Base-by-base conservation (phyloP, 2,888 invertebrate genomes). In the Digitonthophagus gazella region DNA sequence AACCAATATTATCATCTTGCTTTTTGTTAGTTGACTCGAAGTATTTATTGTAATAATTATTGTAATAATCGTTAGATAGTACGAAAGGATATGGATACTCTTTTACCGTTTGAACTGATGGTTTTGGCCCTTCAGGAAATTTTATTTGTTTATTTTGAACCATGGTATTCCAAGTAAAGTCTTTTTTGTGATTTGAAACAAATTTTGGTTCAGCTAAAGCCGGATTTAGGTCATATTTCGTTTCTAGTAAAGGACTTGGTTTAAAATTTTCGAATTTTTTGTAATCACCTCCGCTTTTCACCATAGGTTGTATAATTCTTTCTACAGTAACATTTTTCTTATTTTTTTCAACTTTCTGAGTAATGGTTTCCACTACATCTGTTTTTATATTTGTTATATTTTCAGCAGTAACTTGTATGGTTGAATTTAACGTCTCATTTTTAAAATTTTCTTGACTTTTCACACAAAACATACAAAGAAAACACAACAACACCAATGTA, bases 231-330 rank as follows among this genome's bases (percentile, higher is more conserved):
- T 86, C 87, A 72, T 84, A 83, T 72, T 83, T 83, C 54, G 80
- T 82, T 14, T 84, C 85, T 22, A 87, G 72, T 74, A 84, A 85
- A 6, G 83, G 85, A 76, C 87, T 88, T 1, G 87, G 87, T 66
- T 81, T 84, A 71, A 87, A 87, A 64, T 78, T 76, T 5, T 14
- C 14, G 11, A 19, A 19, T 15, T 66, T 56, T 19, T 14, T 58
- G 15, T 58, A 15, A 1, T 16, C 15, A 56, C 15, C 15, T n/a
- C 14, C 5, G 4, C 2, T 57, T 57, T 57, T 57, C 16, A 61
- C 14, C 15, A 64, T 16, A 8, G 69, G 69, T 19, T 57, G 55
- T 3, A 28, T 61, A 18, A 69, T 69, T 57, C 69, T 69, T 58
- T 69, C 67, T 5, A 65, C n/a, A n/a, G n/a, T n/a, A n/a, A n/a